phyloP scores from a whole-genome alignment of 2,113 vertebrate species.

The Paratilapia polleni region DNA sequence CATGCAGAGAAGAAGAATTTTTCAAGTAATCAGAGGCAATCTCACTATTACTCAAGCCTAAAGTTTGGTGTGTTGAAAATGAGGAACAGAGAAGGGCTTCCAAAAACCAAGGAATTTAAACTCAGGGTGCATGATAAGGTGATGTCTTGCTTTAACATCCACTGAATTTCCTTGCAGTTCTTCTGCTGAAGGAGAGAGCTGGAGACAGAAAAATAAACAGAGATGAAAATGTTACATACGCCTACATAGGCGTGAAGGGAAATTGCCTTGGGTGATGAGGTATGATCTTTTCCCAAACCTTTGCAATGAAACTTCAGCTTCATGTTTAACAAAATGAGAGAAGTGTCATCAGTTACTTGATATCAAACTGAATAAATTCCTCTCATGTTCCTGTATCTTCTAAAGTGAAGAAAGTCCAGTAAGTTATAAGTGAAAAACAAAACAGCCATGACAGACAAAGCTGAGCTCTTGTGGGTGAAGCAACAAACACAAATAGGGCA shows the following conservation, averaged over 20 bases:
- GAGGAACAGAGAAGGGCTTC: not conserved
- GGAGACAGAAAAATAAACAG: not conserved
- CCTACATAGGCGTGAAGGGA: not conserved
- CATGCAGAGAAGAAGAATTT: not conserved
- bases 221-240: not conserved
- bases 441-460: not conserved
- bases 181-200: not conserved
- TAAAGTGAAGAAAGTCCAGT: too few species aligned
- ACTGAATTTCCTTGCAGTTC: not conserved
- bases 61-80: not conserved
- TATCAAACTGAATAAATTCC: fast-evolving
- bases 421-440: not conserved
- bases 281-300: not conserved
- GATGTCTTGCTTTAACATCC: not conserved
- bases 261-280: not conserved
- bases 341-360: not conserved
- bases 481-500: not conserved
- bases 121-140: not conserved
- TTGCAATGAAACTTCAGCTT: too few species aligned
- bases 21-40: not conserved
- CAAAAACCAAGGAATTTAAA: not conserved
- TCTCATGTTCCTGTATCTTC: not conserved
- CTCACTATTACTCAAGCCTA: not conserved
- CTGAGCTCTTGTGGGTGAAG: not conserved
- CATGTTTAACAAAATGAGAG: not conserved